phyloP scores from a whole-genome alignment of 1,140 invertebrate genomes.

The Antheraea mylitta region DNA sequence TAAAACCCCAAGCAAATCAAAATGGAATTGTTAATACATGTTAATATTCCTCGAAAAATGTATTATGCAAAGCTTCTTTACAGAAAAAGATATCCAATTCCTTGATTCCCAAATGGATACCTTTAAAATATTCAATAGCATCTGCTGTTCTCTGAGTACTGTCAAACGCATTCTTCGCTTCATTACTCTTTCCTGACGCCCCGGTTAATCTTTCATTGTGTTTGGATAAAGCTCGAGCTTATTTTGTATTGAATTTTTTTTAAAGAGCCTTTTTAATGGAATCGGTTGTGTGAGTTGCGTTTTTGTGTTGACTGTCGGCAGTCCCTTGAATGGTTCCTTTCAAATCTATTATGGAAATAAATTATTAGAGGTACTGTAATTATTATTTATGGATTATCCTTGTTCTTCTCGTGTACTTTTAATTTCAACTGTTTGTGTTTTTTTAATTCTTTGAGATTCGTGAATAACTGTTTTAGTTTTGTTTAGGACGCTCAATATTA shows the following conservation, averaged over 20 bases:
- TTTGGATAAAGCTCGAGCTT: slow-evolving; percentile 36
- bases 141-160: slow-evolving; percentile 31
- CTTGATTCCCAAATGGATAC: slow-evolving; percentile 27
- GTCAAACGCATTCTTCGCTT: slow-evolving; percentile 58
- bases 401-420: neutral
- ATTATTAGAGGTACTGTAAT: neutral
- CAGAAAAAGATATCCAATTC: slow-evolving; percentile 6
- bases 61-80: slow-evolving; percentile 3
- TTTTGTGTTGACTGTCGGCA: slow-evolving; percentile 15
- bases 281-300: slow-evolving; percentile 29
- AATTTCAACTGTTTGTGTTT: neutral
- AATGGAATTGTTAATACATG: neutral
- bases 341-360: neutral
- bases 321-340: neutral
- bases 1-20: neutral
- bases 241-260: slow-evolving; percentile 45
- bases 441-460: no score
- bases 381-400: slow-evolving; percentile 1
- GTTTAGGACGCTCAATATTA: no score
- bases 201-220: slow-evolving; percentile 64
- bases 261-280: slow-evolving; percentile 33
- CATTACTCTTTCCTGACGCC: slow-evolving; percentile 52
- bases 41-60: neutral
- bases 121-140: slow-evolving; percentile 58
- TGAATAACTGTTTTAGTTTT: no score